Conservation (phyloP, 1,140 invertebrate genomes). For the Papilio xuthus region DNA sequence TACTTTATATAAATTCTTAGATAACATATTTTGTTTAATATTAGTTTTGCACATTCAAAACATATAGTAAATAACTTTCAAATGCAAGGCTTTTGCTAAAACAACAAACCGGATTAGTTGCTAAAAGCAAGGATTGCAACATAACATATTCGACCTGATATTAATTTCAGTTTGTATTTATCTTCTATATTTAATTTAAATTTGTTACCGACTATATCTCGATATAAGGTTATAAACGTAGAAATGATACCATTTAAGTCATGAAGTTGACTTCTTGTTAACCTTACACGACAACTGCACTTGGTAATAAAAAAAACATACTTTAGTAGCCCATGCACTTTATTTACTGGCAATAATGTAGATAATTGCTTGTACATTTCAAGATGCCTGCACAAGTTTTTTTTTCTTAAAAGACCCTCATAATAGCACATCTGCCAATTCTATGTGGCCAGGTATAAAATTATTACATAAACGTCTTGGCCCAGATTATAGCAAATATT, state of each 20-base stretch:
- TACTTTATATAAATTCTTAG: no score
- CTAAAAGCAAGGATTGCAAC: background rate
- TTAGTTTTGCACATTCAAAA: background rate
- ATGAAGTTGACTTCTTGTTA: conserved; percentile 27
- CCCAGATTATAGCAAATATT: background rate
- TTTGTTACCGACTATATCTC: background rate
- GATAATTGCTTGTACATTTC: background rate
- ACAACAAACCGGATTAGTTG: conserved; percentile 19
- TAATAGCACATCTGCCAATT: conserved; percentile 1
- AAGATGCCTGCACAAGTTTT: conserved; percentile 7
- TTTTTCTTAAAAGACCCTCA: conserved; percentile 1
- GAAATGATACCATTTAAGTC: conserved; percentile 31
- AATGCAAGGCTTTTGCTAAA: conserved; percentile 4
- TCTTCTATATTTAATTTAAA: conserved; percentile 21
- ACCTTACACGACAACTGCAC: conserved; percentile 14
- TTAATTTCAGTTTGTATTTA: background rate
- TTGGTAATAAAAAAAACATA: background rate
- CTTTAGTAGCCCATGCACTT: background rate
- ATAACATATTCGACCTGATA: background rate
- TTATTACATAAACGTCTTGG: background rate
- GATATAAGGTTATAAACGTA: background rate
- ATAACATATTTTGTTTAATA: background rate
- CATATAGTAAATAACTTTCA: background rate
- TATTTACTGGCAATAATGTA: conserved; percentile 1
- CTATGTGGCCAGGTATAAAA: conserved; percentile 9